Base-by-base conservation (phyloP, 2,113 vertebrate species). In the Anarrhichthys ocellatus region DNA sequence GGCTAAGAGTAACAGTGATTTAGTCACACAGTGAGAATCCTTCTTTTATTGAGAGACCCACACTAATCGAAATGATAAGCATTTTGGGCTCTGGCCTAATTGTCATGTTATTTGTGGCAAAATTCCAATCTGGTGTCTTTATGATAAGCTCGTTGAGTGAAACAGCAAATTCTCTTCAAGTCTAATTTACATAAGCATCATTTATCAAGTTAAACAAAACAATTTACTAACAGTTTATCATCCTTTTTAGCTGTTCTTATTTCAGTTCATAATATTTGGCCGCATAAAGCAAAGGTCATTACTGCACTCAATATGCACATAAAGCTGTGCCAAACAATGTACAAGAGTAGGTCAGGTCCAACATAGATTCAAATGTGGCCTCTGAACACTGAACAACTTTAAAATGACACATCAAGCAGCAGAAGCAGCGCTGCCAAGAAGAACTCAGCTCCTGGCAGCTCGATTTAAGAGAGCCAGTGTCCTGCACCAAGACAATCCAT, bases 61-160 rank as follows among this genome's bases (percentile, higher is more conserved):
- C 22, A 50, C 59, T 76, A 61, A 82, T 88, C 83, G 75, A 80
- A 86, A 67, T 69, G 32, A 76, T 82, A 44, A 70, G 73, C 15
- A 76, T 73, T 83, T 90, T 68, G 76, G 58, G 73, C 87, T 69
- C 61, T 48, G 44, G 58, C 32, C 66, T 86, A 84, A 83, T 87
- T 85, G 76, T 29, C 50, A 50, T 78, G 65, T 88, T 88, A 75
- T 78, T 88, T 79, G 76, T 61, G 38, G 61, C 36, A 15, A 66
- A 79, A 80, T 68, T 46, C 20, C 75, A 70, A 79, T 81, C 79
- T 90, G 69, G 15, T 71, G 40, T 76, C 65, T 48, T 66, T 62
- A 69, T 74, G 63, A 29, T 44, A 54, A 81, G 58, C 36, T 81
- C 58, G 89, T 52, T 81, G 46, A 79, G 44, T 81, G 71, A 79